Evolutionary conservation across 1,140 invertebrate species (phyloP), one percentile per base, ranked within the genome.

Genomic region (Pachypeltis micranthus): DNA sequence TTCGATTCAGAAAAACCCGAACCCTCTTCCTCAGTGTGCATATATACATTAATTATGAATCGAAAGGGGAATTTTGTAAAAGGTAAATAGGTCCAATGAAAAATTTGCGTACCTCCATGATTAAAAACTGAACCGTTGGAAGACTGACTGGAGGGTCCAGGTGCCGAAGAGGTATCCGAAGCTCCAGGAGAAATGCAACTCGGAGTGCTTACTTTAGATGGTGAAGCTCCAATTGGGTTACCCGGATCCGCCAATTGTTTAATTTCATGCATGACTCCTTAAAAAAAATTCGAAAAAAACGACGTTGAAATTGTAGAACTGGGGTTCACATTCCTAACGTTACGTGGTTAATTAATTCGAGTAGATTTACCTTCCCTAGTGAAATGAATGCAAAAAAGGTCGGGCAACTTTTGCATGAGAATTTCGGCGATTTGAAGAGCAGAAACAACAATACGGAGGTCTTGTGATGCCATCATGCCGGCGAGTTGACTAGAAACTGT

Each of bases 391-490:
- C 86, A 87, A 80, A 98, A 98, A 27, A 96, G 85, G 68, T 96
- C 88, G 1, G 94, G 92, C 64, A 98, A 75, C 70, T 96, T 93
- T 72, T 93, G 87, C 91, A 98, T 96, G 19, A 98, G 75, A 67
- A 98, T 93, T 73, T 94, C 90, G 19, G 92, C 91, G 83, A 98
- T 91, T 77, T 98, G 95, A 44, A 98, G 76, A n/a, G 93, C 93
- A 60, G 92, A 92, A 55, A 98, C 94, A 24, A 97, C 93, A 69
- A 98, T 96, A 70, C 93, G 85, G 51, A 96, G 78, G 79, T 98
- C 94, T 70, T 87, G 88, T 0, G 94, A 96, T 0, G 93, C 93
- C 81, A 98, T 83, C 95, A 98, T 98, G 44, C 93, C 92, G 31
- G 95, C 94, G 70, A 98, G 93, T 73, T 98, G 93, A 68, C 93